A percentile compares a stretch with the other conserved stretches of the same genome.
Conservation (phyloP, 2,888 invertebrate genomes). For the Nycteola revayana region DNA sequence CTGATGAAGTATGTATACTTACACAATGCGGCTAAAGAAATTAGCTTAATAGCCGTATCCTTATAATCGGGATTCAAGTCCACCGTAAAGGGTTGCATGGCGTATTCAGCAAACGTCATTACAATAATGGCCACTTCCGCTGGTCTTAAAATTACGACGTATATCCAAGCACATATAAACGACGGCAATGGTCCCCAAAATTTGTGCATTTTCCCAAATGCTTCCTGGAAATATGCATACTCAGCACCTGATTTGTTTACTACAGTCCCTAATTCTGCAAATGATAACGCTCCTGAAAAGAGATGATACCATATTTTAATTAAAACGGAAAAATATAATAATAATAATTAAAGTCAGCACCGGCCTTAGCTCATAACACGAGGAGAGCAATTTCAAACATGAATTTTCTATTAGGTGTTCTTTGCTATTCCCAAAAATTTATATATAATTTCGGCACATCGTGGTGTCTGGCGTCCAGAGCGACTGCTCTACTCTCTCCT, state of each 20-base stretch:
- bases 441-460: too few species aligned
- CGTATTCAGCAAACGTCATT: constrained; percentile 89
- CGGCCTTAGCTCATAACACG: too few species aligned
- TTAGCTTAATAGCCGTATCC: constrained; percentile 81
- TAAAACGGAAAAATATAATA: too few species aligned
- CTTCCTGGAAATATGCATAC: constrained; percentile 89
- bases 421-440: too few species aligned
- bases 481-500: too few species aligned
- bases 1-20: too few species aligned
- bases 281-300: constrained; percentile 87
- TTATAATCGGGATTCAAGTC: constrained; percentile 66
- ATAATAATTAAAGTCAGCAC: too few species aligned
- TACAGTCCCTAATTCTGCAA: constrained; percentile 90
- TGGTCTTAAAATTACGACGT: constrained; percentile 87
- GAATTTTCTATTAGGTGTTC: too few species aligned
- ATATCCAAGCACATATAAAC: constrained; percentile 90
- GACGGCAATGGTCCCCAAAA: constrained; percentile 88
- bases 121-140: constrained; percentile 90
- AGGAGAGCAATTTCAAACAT: too few species aligned
- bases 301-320: too few species aligned
- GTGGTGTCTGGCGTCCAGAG: too few species aligned
- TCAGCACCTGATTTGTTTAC: constrained; percentile 91
- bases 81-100: constrained; percentile 83
- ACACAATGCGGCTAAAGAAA: constrained; percentile 85
- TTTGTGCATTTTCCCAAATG: constrained; percentile 85